Conservation (phyloP, 2,113 vertebrate species). For the Burhinus bistriatus region DNA sequence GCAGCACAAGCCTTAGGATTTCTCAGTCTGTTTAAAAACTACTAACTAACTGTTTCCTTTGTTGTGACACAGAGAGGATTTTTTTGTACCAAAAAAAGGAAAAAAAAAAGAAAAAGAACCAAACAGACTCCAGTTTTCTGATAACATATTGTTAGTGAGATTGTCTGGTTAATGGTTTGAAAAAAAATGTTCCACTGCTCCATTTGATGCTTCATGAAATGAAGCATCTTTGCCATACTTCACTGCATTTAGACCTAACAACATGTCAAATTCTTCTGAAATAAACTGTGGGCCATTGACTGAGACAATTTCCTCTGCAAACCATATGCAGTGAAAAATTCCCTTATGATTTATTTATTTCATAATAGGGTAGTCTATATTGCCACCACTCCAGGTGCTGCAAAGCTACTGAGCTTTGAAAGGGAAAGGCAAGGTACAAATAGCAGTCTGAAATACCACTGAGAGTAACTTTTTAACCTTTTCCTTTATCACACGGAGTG, state of each 20-base stretch:
- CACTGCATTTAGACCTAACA: neutral
- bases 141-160: constrained; percentile 17
- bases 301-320: constrained; percentile 21
- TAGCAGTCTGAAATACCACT: neutral
- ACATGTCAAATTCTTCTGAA: constrained; percentile 41
- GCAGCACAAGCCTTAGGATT: neutral
- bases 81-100: neutral
- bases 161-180: constrained; percentile 61
- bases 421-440: neutral
- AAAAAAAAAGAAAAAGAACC: neutral
- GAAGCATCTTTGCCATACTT: constrained; percentile 47
- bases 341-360: neutral
- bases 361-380: neutral
- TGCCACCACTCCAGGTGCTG: neutral
- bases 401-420: neutral
- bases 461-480: neutral
- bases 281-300: constrained; percentile 43
- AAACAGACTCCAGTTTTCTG: neutral
- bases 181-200: constrained; percentile 4
- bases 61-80: neutral
- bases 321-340: constrained; percentile 40
- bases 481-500: neutral
- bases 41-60: neutral
- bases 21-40: neutral
- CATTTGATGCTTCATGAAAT: constrained; percentile 50